Conservation (phyloP, 2,888 invertebrate genomes). For the Autographa gamma region DNA sequence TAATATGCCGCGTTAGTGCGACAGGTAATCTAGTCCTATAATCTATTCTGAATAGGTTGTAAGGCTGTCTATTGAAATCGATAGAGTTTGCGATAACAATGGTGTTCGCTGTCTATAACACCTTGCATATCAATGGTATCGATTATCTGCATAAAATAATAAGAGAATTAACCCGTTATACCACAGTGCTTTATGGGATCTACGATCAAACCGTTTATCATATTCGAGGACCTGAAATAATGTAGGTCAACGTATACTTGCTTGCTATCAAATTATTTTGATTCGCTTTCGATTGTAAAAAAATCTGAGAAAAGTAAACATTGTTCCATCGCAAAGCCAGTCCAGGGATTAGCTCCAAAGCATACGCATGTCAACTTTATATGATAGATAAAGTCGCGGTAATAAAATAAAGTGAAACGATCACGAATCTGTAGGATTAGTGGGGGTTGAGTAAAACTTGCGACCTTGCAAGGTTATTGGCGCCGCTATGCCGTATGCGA, state of each 20-base stretch:
- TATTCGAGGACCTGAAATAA: background rate
- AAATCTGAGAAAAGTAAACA: too few relatives aligned
- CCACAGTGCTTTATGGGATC: background rate
- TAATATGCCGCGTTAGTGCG: background rate
- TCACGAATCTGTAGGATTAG: constrained; percentile 61
- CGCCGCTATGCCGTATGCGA: constrained; percentile 62
- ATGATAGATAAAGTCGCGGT: constrained; percentile 24
- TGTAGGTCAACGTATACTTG: too few relatives aligned
- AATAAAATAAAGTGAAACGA: constrained; percentile 61
- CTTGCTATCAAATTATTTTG: too few relatives aligned
- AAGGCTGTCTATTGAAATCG: background rate
- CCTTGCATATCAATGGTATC: background rate
- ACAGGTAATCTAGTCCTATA: background rate
- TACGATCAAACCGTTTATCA: background rate
- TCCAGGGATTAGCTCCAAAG: background rate
- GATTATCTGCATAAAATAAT: constrained; percentile 5
- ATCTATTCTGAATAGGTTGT: constrained; percentile 5
- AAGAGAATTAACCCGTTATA: background rate
- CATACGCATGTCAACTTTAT: background rate
- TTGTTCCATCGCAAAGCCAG: too few relatives aligned
- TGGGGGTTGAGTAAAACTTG: constrained; percentile 58
- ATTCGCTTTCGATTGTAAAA: too few relatives aligned
- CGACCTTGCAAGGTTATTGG: constrained; percentile 81
- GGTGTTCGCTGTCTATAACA: background rate
- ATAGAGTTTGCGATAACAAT: constrained; percentile 8